Conservation (phyloP, 2,113 vertebrate species). For the Loxodonta africana region DNA sequence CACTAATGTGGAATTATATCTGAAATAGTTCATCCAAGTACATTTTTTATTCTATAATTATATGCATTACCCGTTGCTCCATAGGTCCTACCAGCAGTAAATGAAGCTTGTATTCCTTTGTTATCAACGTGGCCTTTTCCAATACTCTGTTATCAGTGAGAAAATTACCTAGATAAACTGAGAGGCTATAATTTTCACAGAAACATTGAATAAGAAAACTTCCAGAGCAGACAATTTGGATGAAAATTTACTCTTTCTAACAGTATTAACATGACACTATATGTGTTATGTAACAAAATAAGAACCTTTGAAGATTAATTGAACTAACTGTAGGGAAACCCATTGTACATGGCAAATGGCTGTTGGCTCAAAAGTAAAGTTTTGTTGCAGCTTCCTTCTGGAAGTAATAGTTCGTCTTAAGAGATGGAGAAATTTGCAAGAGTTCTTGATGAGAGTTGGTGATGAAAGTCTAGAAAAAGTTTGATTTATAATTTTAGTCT, state of each 20-base stretch:
- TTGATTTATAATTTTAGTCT: slow-evolving; percentile 65
- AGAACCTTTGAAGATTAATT: slow-evolving; percentile 82
- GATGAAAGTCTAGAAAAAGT: slow-evolving; percentile 76
- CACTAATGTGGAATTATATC: background rate
- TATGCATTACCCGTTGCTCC: background rate
- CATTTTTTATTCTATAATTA: background rate
- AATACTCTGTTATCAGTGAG: background rate
- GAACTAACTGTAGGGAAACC: slow-evolving; percentile 75
- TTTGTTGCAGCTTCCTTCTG: slow-evolving; percentile 72
- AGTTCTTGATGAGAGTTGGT: slow-evolving; percentile 73
- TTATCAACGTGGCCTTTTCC: background rate
- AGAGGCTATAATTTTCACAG: background rate
- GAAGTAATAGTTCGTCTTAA: slow-evolving; percentile 73
- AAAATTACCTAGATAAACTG: background rate
- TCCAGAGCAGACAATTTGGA: background rate
- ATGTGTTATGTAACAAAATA: slow-evolving; percentile 73
- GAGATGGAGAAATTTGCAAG: slow-evolving; percentile 58
- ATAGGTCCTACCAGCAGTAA: background rate
- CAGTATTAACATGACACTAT: slow-evolving; percentile 63
- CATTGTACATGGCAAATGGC: slow-evolving; percentile 70
- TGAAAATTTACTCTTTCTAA: slow-evolving; percentile 50
- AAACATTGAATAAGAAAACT: background rate
- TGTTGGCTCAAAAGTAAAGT: slow-evolving; percentile 67
- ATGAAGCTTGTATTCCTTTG: background rate
- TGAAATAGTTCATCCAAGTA: background rate